phyloP scores from a whole-genome alignment of 2,888 invertebrate genomes.

The Drosophila ezoana region DNA sequence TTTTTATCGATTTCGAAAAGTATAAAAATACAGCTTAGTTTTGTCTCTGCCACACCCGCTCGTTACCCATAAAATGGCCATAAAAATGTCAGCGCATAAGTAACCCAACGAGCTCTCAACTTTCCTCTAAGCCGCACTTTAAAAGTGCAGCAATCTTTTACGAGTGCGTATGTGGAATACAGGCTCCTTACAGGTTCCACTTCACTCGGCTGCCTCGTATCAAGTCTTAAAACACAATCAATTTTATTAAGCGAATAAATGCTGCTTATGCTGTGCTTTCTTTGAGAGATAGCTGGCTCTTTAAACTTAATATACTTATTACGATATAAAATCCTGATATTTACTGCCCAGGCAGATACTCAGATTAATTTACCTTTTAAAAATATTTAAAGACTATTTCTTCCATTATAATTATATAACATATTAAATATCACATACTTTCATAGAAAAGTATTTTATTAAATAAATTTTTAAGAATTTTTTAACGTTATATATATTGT shows the following conservation, averaged over 20 bases:
- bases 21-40: conserved; percentile 72
- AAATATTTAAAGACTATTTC: background rate
- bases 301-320: conserved; percentile 3
- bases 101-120: conserved; percentile 42
- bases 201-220: conserved; percentile 12
- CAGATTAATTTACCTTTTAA: background rate
- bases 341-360: background rate
- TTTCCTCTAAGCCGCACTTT: conserved; percentile 55
- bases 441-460: no score
- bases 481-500: no score
- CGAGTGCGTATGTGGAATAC: conserved; percentile 20
- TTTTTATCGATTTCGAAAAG: conserved; percentile 75
- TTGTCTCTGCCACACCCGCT: conserved; percentile 64
- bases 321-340: background rate
- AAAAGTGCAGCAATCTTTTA: conserved; percentile 56
- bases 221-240: conserved; percentile 58
- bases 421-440: no score
- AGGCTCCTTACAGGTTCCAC: conserved; percentile 17
- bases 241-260: conserved; percentile 45
- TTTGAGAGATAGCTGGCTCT: background rate
- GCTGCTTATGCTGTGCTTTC: conserved; percentile 8
- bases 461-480: background rate
- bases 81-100: conserved; percentile 76
- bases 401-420: no score
- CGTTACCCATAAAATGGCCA: conserved; percentile 70